Percentiles rank a stretch among this genome's conserved stretches.
These are phyloP conservation scores for Mus minutoides DNA, from an alignment of 2,797 vertebrate species.

Conservation along the genomic window DNA sequence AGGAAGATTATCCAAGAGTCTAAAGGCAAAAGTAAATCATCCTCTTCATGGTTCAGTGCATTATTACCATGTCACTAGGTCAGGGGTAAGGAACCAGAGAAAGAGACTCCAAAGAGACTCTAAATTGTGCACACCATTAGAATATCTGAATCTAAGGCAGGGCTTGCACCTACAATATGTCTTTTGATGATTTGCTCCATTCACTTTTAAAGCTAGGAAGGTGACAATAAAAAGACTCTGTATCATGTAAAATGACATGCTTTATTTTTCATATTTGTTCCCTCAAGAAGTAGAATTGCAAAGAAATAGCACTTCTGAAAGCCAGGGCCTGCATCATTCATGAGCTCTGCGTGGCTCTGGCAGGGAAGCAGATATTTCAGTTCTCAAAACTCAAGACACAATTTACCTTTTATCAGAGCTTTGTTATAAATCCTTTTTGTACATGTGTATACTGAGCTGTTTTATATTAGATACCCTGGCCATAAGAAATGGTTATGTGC, in stretches of 20 bases:
- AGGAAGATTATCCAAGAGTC: constrained; percentile 68
- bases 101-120: constrained; percentile 49
- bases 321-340: constrained; percentile 84
- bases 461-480: constrained; percentile 77
- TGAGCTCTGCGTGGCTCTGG: constrained; percentile 72
- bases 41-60: constrained; percentile 38
- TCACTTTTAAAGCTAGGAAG: constrained; percentile 70
- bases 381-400: constrained; percentile 84
- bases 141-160: constrained; percentile 71
- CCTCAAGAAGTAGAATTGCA: constrained; percentile 77
- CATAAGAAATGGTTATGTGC: constrained; percentile 72
- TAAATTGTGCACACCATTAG: constrained; percentile 57
- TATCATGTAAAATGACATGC: constrained; percentile 82
- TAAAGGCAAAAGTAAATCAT: constrained; percentile 67
- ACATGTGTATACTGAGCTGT: constrained; percentile 71
- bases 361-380: constrained; percentile 85
- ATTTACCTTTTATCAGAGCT: constrained; percentile 83
- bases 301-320: constrained; percentile 83
- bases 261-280: constrained; percentile 84
- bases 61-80: constrained; percentile 65
- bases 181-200: constrained; percentile 74
- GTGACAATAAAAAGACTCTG: constrained; percentile 77
- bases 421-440: constrained; percentile 81
- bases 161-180: constrained; percentile 64
- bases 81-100: constrained; percentile 57